Percentiles rank a stretch among this genome's conserved stretches.
These are phyloP conservation scores for Microcebus jonahi DNA, from an alignment of 2,113 vertebrate species.

Conservation along the genomic window DNA sequence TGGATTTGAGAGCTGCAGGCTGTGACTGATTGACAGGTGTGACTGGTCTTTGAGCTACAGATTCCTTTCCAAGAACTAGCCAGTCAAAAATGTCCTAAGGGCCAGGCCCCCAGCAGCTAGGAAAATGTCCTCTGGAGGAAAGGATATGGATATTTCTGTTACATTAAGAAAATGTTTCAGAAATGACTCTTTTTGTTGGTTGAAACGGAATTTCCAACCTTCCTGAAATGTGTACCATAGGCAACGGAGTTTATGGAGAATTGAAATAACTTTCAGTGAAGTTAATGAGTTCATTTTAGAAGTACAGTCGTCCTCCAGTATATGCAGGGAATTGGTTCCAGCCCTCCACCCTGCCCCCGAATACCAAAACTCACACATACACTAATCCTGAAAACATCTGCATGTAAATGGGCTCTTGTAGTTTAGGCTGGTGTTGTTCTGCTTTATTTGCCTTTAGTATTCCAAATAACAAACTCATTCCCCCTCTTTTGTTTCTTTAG, in stretches of 20 bases:
- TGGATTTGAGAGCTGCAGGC: constrained; percentile 13
- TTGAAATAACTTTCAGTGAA: constrained; percentile 24
- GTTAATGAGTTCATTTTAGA: constrained; percentile 42
- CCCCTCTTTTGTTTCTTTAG: background rate
- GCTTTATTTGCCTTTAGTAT: background rate
- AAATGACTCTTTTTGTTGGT: background rate
- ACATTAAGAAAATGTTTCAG: background rate
- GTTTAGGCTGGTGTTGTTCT: background rate
- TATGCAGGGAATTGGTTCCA: background rate
- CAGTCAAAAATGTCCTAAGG: background rate
- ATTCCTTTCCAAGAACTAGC: constrained; percentile 28
- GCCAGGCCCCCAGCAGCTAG: background rate
- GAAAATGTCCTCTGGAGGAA: constrained; percentile 13
- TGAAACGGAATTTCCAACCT: background rate
- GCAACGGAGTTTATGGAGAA: background rate
- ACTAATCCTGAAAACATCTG: background rate
- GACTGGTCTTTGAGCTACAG: background rate
- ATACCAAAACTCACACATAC: background rate
- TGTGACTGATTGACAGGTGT: constrained; percentile 13
- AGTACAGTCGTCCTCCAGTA: background rate
- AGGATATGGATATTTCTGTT: background rate
- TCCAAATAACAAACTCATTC: constrained; percentile 6
- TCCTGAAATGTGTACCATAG: background rate
- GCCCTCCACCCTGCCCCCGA: background rate
- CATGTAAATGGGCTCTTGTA: background rate